These are phyloP conservation scores for Lagopus leucura DNA, from an alignment of 2,113 vertebrate genomes.

Conservation along the genomic window DNA sequence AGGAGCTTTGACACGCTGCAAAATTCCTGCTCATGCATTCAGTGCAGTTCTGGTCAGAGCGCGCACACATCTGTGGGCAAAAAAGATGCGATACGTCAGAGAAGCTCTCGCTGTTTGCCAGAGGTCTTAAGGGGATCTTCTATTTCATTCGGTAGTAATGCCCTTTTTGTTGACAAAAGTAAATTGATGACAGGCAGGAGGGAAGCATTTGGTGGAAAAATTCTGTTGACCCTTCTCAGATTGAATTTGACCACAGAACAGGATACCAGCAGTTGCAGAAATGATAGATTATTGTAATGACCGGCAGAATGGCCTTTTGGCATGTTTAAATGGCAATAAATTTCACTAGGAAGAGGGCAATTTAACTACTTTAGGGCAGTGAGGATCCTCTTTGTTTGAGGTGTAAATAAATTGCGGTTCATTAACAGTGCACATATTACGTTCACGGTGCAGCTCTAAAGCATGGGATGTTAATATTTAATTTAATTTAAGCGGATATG, in stretches of 20 bases:
- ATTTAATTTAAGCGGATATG: slow-evolving; percentile 75
- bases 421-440: slow-evolving; percentile 82
- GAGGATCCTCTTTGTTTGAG: slow-evolving; percentile 87
- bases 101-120: slow-evolving; percentile 74
- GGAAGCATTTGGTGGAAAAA: slow-evolving; percentile 85
- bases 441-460: slow-evolving; percentile 66
- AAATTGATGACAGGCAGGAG: slow-evolving; percentile 89
- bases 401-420: slow-evolving; percentile 92
- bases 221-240: slow-evolving; percentile 95
- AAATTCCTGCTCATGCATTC: neutral
- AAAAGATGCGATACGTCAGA: slow-evolving; percentile 11
- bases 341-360: slow-evolving; percentile 87
- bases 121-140: slow-evolving; percentile 80
- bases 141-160: slow-evolving; percentile 83
- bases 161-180: slow-evolving; percentile 94
- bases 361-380: slow-evolving; percentile 82
- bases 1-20: neutral
- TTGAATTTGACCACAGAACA: slow-evolving; percentile 92
- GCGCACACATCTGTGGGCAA: neutral
- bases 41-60: neutral
- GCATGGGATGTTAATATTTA: slow-evolving; percentile 81
- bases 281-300: slow-evolving; percentile 99
- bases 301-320: slow-evolving; percentile 90
- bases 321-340: slow-evolving; percentile 99
- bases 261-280: slow-evolving; percentile 89